Percentiles rank a stretch among this genome's conserved stretches.
Evolutionary conservation across 2,888 invertebrate species (phyloP).

Genomic region (Plagodis pulveraria): DNA sequence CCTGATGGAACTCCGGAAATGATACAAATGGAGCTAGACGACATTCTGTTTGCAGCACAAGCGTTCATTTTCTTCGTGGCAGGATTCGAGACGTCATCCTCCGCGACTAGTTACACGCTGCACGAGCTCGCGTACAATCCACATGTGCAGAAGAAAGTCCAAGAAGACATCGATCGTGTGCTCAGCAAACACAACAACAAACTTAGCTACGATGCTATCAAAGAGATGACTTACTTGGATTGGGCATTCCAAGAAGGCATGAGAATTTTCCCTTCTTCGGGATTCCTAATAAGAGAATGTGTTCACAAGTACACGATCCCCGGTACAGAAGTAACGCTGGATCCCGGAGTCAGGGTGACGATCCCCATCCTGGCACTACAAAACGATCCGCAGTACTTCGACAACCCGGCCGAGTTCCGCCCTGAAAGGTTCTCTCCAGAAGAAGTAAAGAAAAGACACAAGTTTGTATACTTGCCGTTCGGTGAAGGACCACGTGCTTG

Average conservation of each 20-base stretch:
- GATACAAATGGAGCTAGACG: slow-evolving; percentile 52
- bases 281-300: slow-evolving; percentile 50
- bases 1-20: slow-evolving; percentile 49
- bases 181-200: slow-evolving; percentile 50
- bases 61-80: slow-evolving; percentile 72
- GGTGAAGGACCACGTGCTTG: slow-evolving; percentile 68
- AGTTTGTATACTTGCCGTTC: slow-evolving; percentile 64
- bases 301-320: slow-evolving; percentile 49
- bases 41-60: slow-evolving; percentile 56
- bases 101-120: slow-evolving; percentile 65
- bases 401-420: slow-evolving; percentile 54
- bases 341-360: slow-evolving; percentile 39
- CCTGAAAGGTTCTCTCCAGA: slow-evolving; percentile 63
- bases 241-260: slow-evolving; percentile 63
- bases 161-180: slow-evolving; percentile 57
- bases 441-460: slow-evolving; percentile 44
- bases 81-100: slow-evolving; percentile 79
- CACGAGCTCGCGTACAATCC: slow-evolving; percentile 65
- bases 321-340: slow-evolving; percentile 51
- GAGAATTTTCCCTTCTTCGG: slow-evolving; percentile 60
- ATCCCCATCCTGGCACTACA: slow-evolving; percentile 48
- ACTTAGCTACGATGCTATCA: slow-evolving; percentile 62
- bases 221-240: slow-evolving; percentile 66
- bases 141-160: slow-evolving; percentile 56
- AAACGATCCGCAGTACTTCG: slow-evolving; percentile 62